Base-by-base conservation (phyloP, 2,888 invertebrate species). In the Sarcophaga carnaria region DNA sequence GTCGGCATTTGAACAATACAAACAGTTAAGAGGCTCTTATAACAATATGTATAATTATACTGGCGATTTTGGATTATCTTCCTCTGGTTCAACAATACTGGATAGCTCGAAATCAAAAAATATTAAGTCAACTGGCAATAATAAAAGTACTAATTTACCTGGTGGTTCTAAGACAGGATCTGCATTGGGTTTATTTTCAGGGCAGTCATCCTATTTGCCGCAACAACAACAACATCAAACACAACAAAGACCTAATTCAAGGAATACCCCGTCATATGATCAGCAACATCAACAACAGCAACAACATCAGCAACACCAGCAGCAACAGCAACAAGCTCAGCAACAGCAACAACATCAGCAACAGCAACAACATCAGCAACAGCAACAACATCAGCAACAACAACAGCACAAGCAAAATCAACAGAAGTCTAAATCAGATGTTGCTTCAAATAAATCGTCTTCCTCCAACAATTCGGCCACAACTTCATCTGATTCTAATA, bases 41-140 rank as follows among this genome's bases (percentile, higher is more conserved):
- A 83, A 80, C 8, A 88, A 64, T 75, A 80, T 88, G 76, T 86
- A 85, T 62, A 86, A 86, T 79, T 89, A 88, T 72, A 78, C 85
- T 1, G 85, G 84, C 8, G 88, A 88, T 67, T 88, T 85, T 78
- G 80, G 86, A 12, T 71, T 83, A 59, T 81, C 86, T 17, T 86
- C 84, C 14, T 75, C 86, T 4, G 86, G 82, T 25, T 86, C 86
- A 62, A 83, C 88, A 14, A 88, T 83, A 59, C 78, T 86, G 62
- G 82, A 86, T 66, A 88, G 80, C 63, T 84, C 88, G 1, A 88
- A 87, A 63, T 62, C 82, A 10, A 87, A 85, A 85, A 77, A 45
- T n/a, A 66, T 76, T 2, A 85, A 85, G 25, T 27, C 49, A 45
- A 27, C 66, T 25, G 62, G 79, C 22, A 2, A 22, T 62, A 77